phyloP scores from a whole-genome alignment of 2,888 invertebrate genomes.

The Megastigmus dorsalis region DNA sequence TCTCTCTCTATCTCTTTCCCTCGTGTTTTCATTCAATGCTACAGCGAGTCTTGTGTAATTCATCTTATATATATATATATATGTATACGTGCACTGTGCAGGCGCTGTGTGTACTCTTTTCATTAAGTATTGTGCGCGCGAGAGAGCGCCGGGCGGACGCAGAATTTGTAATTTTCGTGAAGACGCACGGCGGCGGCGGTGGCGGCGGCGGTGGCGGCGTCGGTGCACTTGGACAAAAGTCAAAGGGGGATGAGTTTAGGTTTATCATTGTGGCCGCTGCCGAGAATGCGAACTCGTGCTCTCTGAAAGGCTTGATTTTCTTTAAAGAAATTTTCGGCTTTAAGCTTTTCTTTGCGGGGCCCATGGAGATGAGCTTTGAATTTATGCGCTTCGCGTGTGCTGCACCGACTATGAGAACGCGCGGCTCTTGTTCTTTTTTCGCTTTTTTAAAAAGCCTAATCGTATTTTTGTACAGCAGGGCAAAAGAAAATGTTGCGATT shows the following conservation, averaged over 20 bases:
- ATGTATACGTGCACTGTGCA: not conserved
- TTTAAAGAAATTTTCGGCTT: slow-evolving; percentile 17
- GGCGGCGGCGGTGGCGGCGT: no score
- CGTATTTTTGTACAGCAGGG: no score
- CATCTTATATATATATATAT: no score
- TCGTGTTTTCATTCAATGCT: slow-evolving; percentile 35
- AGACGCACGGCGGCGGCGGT: no score
- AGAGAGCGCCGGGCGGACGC: no score
- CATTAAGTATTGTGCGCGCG: slow-evolving; percentile 33
- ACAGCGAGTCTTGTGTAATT: slow-evolving; percentile 6
- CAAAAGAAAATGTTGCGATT: no score
- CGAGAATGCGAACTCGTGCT: not conserved
- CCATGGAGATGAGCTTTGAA: no score
- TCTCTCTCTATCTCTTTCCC: not conserved
- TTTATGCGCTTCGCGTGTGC: no score
- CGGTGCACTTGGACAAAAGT: slow-evolving; percentile 16
- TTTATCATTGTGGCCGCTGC: not conserved
- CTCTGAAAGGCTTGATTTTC: not conserved
- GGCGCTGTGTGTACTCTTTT: slow-evolving; percentile 38
- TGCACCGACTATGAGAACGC: no score
- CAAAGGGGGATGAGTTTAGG: slow-evolving; percentile 22
- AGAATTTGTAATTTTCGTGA: slow-evolving; percentile 23
- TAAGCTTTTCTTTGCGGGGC: not conserved
- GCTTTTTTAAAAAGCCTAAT: no score
- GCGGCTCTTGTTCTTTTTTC: no score